phyloP scores from a whole-genome alignment of 2,113 vertebrate species.

The Orthonyx spaldingii region DNA sequence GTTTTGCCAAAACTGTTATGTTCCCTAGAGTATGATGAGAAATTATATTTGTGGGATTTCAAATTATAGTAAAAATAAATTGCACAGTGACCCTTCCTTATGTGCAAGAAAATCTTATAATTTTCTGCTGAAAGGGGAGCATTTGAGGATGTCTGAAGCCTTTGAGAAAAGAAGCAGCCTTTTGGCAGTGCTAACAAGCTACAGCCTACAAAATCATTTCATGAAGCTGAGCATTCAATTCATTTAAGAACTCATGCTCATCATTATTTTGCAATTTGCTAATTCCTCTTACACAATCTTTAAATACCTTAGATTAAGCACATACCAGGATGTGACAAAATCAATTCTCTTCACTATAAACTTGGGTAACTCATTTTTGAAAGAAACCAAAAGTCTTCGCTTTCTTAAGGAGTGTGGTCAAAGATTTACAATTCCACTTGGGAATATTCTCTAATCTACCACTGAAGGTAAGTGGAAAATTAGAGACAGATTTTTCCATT shows the following conservation, averaged over 20 bases:
- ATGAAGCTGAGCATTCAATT: background rate
- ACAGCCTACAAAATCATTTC: background rate
- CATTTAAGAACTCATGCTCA: background rate
- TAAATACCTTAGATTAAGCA: background rate
- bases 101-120: constrained; percentile 41
- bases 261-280: background rate
- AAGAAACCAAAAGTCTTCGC: background rate
- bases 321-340: background rate
- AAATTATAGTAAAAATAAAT: constrained; percentile 69
- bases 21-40: constrained; percentile 20
- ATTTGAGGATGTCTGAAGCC: background rate
- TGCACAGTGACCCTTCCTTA: constrained; percentile 50
- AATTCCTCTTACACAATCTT: background rate
- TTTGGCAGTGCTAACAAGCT: background rate
- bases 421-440: constrained; percentile 41
- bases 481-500: constrained; percentile 33
- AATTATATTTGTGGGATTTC: constrained; percentile 51
- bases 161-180: constrained; percentile 45
- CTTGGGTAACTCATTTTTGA: background rate
- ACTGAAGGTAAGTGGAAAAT: constrained; percentile 53
- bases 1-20: background rate
- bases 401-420: background rate
- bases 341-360: background rate
- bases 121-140: constrained; percentile 41
- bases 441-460: background rate